These are phyloP conservation scores for Bradysia coprophila DNA, from an alignment of 1,140 invertebrate genomes.

Conservation along the genomic window DNA sequence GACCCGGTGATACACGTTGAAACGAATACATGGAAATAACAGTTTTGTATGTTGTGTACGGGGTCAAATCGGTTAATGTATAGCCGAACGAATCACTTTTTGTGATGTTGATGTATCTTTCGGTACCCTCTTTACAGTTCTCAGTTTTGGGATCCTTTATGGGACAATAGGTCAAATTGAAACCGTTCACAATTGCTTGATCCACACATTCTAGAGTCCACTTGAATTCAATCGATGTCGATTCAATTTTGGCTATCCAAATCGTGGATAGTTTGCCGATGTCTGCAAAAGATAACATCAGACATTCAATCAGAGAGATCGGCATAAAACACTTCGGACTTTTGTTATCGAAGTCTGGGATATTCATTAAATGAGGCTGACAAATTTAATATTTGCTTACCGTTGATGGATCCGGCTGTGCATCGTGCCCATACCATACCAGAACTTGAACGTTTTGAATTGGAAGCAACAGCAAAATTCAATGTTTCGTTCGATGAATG, in stretches of 20 bases:
- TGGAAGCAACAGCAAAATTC: conserved; percentile 47
- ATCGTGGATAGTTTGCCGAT: conserved; percentile 45
- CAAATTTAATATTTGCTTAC: conserved; percentile 8
- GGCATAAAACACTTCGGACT: no score
- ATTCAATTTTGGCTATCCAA: conserved; percentile 33
- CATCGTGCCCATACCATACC: conserved; percentile 62
- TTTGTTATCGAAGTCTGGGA: no score
- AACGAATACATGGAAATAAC: conserved; percentile 51
- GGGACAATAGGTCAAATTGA: conserved; percentile 46
- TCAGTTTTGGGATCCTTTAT: conserved; percentile 28
- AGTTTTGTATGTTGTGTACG: conserved; percentile 62
- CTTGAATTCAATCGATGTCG: conserved; percentile 36
- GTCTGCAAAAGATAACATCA: background rate
- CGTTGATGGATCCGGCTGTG: conserved; percentile 47
- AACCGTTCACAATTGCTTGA: conserved; percentile 40
- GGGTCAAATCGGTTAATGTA: conserved; percentile 32
- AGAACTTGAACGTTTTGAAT: conserved; percentile 38
- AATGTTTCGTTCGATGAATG: conserved; percentile 1
- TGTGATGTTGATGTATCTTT: conserved; percentile 28
- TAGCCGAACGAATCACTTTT: conserved; percentile 16
- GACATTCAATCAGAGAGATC: no score
- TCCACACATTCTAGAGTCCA: conserved; percentile 55
- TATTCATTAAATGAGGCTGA: no score
- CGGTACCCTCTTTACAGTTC: conserved; percentile 9
- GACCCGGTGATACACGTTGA: conserved; percentile 37